phyloP scores from a whole-genome alignment of 1,140 invertebrate genomes.

The Ooceraea biroi region DNA sequence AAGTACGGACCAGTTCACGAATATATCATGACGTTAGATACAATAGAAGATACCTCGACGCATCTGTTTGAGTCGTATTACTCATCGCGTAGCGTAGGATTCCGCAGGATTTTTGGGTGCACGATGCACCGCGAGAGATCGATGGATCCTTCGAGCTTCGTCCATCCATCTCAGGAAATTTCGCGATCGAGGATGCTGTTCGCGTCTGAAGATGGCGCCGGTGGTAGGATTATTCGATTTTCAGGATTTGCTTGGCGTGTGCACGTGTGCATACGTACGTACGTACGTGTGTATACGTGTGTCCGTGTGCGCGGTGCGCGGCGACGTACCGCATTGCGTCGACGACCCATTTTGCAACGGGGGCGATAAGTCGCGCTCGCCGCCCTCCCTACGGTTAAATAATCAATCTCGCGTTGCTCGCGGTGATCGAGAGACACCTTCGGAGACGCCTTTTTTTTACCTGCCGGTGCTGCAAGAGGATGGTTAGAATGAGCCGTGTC shows the following conservation, averaged over 20 bases:
- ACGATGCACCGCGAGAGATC: not conserved
- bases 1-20: no score
- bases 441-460: conserved; percentile 14
- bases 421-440: conserved; percentile 11
- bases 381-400: conserved; percentile 73
- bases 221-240: conserved; percentile 72
- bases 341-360: conserved; percentile 81
- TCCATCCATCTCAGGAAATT: conserved; percentile 3
- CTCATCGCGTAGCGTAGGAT: not conserved
- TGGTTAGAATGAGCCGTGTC: not conserved
- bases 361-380: conserved; percentile 74
- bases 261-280: not conserved
- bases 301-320: conserved; percentile 33
- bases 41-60: no score
- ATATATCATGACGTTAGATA: no score
- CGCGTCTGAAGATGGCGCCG: conserved; percentile 68
- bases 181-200: conserved; percentile 13
- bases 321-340: conserved; percentile 81
- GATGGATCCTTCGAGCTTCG: conserved; percentile 10
- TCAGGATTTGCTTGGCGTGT: conserved; percentile 64
- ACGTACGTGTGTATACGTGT: not conserved
- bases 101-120: not conserved
- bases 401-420: conserved; percentile 75
- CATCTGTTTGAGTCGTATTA: not conserved
- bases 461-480: not conserved